A percentile compares a stretch with the other conserved stretches of the same genome.
Conservation (phyloP, 2,888 invertebrate species). For the Apeira syringaria region DNA sequence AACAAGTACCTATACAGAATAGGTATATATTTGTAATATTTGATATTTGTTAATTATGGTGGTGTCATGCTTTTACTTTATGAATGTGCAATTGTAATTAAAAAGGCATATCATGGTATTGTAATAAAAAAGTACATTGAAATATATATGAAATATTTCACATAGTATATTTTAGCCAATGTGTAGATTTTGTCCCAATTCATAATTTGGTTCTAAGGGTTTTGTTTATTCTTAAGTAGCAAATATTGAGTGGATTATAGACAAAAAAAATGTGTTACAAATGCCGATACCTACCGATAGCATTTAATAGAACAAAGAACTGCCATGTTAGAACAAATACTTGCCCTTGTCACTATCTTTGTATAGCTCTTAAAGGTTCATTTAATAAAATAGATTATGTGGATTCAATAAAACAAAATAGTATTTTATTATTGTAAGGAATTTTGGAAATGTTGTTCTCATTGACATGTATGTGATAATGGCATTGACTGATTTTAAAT, state of each 20-base stretch:
- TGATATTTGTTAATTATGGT: too few relatives aligned
- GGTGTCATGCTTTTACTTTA: too few relatives aligned
- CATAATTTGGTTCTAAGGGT: not conserved
- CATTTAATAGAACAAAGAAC: conserved; percentile 19
- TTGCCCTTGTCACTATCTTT: conserved; percentile 7
- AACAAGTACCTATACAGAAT: not conserved
- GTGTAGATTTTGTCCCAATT: conserved; percentile 1
- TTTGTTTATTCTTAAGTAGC: conserved; percentile 1
- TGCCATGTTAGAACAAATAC: conserved; percentile 18
- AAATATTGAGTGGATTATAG: not conserved
- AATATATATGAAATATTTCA: not conserved
- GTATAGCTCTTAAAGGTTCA: conserved; percentile 7
- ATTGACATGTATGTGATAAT: conserved; percentile 57
- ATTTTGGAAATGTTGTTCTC: conserved; percentile 25
- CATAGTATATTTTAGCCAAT: too few relatives aligned
- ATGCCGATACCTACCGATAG: not conserved
- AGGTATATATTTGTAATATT: too few relatives aligned
- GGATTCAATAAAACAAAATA: conserved; percentile 11
- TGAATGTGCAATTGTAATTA: not conserved
- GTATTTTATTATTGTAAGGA: conserved; percentile 16
- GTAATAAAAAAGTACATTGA: conserved; percentile 4
- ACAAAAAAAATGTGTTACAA: too few relatives aligned
- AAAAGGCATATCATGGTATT: conserved; percentile 13
- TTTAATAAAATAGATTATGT: conserved; percentile 6
- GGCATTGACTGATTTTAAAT: conserved; percentile 65